Percentiles rank a stretch among this genome's conserved stretches.
Conservation (phyloP, 2,797 vertebrate genomes). For the Antrozous pallidus region DNA sequence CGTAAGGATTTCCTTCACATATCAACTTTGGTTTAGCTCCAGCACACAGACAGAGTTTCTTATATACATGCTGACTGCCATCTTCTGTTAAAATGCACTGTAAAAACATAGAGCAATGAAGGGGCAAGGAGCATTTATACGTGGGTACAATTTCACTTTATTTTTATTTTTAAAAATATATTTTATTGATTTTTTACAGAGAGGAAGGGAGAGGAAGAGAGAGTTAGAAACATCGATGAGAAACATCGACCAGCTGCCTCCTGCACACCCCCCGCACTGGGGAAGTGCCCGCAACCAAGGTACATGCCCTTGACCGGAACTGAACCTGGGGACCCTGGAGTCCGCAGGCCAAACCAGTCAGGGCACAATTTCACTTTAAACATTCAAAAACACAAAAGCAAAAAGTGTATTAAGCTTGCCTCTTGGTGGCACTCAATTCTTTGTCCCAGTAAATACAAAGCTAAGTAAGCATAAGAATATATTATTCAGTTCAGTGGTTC, state of each 20-base stretch:
- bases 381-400: neutral
- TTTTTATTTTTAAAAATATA: no score
- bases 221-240: no score
- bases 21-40: slow-evolving; percentile 93
- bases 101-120: slow-evolving; percentile 40
- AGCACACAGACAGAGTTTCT: slow-evolving; percentile 93
- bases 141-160: neutral
- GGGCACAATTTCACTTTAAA: neutral
- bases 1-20: slow-evolving; percentile 85
- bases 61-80: slow-evolving; percentile 84
- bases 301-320: no score
- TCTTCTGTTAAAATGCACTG: slow-evolving; percentile 90
- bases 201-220: no score
- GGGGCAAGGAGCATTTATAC: neutral
- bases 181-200: no score
- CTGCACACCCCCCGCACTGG: no score
- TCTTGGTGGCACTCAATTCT: slow-evolving; percentile 56
- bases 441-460: neutral
- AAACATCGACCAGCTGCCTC: no score
- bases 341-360: no score
- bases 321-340: no score
- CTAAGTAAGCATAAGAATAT: neutral
- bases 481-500: neutral
- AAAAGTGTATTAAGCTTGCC: neutral
- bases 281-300: no score